Conservation (phyloP, 2,113 vertebrate genomes). For the Campylorhamphus procurvoides region DNA sequence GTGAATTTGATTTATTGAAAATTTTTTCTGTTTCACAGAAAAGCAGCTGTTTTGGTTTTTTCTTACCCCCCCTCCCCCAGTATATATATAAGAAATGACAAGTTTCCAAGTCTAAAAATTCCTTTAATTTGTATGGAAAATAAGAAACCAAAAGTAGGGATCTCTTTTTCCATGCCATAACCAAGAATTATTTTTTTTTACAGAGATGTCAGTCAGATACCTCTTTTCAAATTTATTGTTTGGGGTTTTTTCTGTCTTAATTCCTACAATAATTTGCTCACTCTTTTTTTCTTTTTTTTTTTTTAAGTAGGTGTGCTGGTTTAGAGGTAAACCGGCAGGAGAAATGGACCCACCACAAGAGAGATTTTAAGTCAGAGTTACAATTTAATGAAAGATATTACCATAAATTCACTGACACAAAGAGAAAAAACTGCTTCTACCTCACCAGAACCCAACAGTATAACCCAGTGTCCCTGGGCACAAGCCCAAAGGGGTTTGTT, state of each 20-base stretch:
- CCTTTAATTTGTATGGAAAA: background rate
- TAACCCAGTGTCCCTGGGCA: no score
- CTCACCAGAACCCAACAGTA: no score
- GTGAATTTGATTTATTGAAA: slow-evolving; percentile 52
- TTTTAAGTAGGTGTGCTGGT: no score
- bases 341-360: no score
- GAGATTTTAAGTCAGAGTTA: no score
- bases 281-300: background rate
- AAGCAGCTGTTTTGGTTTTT: background rate
- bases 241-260: background rate
- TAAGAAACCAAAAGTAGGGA: background rate
- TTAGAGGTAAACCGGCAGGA: no score
- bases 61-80: no score
- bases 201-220: background rate
- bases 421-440: no score
- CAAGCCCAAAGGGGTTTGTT: no score
- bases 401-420: no score
- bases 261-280: background rate
- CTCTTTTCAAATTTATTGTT: accelerated
- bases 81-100: background rate
- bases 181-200: background rate
- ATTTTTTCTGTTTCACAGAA: background rate
- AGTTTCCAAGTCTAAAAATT: background rate
- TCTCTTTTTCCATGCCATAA: background rate
- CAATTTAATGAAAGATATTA: no score